Conservation (phyloP, 2,888 invertebrate species). For the Neuroscelio doddi region DNA sequence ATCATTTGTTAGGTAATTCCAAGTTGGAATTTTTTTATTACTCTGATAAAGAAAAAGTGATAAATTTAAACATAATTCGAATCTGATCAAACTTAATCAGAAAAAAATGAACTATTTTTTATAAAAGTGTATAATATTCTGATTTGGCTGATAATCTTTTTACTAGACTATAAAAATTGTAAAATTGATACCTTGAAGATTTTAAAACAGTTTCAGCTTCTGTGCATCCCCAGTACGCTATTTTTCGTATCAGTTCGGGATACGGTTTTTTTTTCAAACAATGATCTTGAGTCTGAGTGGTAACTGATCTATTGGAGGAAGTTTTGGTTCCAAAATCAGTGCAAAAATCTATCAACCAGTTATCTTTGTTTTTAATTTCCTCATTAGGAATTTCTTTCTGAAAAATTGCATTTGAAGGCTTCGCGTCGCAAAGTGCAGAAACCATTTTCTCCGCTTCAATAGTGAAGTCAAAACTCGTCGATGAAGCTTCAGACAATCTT, state of each 20-base stretch:
- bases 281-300: slow-evolving; percentile 55
- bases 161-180: no score
- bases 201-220: slow-evolving; percentile 61
- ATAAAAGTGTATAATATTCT: no score
- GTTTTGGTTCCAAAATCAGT: slow-evolving; percentile 36
- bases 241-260: slow-evolving; percentile 59
- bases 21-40: no score
- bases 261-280: slow-evolving; percentile 45
- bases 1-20: neutral
- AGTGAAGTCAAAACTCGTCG: slow-evolving; percentile 76
- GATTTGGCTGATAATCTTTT: no score
- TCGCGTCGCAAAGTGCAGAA: slow-evolving; percentile 76
- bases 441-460: slow-evolving; percentile 78
- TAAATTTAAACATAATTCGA: no score
- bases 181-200: slow-evolving; percentile 40
- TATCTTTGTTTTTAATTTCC: slow-evolving; percentile 51
- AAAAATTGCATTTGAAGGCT: slow-evolving; percentile 60
- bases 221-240: slow-evolving; percentile 61
- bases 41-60: no score
- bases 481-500: slow-evolving; percentile 72
- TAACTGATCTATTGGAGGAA: slow-evolving; percentile 40
- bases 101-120: no score
- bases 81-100: no score
- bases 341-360: slow-evolving; percentile 56
- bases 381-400: slow-evolving; percentile 53